These are phyloP conservation scores for Hiodon tergisus DNA, from an alignment of 2,113 vertebrate species.

Conservation along the genomic window DNA sequence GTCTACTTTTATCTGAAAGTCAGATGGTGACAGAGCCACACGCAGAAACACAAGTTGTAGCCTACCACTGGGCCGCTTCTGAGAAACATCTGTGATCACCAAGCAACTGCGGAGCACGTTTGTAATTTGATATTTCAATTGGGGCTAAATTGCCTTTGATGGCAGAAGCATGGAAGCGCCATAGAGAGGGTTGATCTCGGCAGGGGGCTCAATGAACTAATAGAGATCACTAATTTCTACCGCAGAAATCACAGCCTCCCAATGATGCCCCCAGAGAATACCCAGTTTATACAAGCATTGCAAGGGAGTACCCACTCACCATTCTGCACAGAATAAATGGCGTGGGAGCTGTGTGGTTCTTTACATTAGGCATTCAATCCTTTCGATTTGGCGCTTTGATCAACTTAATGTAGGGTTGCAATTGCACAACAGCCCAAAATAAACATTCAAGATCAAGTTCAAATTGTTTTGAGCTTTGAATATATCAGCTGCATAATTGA, in stretches of 20 bases:
- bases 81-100: conserved; percentile 16
- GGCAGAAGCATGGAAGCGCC: conserved; percentile 13
- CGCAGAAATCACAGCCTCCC: conserved; percentile 9
- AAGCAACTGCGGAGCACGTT: conserved; percentile 4
- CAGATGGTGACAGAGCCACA: background rate
- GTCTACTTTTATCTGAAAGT: background rate
- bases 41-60: background rate
- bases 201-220: conserved; percentile 14
- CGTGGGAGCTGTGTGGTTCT: no score
- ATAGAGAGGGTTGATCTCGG: background rate
- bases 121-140: conserved; percentile 27
- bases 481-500: no score
- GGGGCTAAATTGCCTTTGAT: conserved; percentile 18
- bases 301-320: no score
- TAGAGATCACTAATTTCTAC: conserved; percentile 10
- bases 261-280: background rate
- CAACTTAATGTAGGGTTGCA: no score
- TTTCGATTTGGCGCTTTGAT: no score
- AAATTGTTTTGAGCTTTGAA: no score
- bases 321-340: no score
- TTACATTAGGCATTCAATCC: no score
- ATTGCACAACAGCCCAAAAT: no score
- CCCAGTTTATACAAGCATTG: background rate
- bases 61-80: background rate
- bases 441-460: no score